These are phyloP conservation scores for Apis florea DNA, from an alignment of 1,140 invertebrate species.

Conservation along the genomic window DNA sequence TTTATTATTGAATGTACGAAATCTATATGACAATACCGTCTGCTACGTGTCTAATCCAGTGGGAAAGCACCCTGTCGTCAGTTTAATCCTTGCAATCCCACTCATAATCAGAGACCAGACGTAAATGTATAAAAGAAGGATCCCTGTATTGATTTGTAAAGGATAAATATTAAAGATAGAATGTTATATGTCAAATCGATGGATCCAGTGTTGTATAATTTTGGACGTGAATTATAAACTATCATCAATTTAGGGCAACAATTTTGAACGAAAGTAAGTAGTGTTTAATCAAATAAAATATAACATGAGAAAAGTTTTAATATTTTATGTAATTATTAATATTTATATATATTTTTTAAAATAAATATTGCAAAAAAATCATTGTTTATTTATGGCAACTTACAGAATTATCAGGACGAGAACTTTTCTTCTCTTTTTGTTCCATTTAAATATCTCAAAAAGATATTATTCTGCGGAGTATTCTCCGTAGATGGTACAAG, in stretches of 20 bases:
- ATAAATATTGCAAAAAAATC: neutral
- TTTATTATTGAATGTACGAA: conserved; percentile 52
- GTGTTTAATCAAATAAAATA: too few relatives aligned
- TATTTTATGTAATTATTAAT: neutral
- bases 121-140: neutral
- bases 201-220: neutral
- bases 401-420: neutral
- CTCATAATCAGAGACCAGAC: conserved; percentile 39
- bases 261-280: too few relatives aligned
- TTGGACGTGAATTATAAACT: neutral
- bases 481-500: conserved; percentile 3
- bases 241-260: neutral
- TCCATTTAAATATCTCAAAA: neutral
- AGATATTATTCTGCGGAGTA: neutral
- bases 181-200: neutral
- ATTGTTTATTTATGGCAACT: neutral
- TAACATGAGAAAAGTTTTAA: neutral
- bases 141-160: neutral
- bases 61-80: conserved; percentile 52
- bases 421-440: too few relatives aligned
- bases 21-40: conserved; percentile 40
- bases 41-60: conserved; percentile 61
- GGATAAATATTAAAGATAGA: conserved; percentile 6
- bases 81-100: conserved; percentile 51
- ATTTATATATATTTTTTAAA: too few relatives aligned